Percentiles rank a stretch among this genome's conserved stretches.
These are phyloP conservation scores for Temnothorax unifasciatus DNA, from an alignment of 2,888 invertebrate genomes.

Conservation along the genomic window DNA sequence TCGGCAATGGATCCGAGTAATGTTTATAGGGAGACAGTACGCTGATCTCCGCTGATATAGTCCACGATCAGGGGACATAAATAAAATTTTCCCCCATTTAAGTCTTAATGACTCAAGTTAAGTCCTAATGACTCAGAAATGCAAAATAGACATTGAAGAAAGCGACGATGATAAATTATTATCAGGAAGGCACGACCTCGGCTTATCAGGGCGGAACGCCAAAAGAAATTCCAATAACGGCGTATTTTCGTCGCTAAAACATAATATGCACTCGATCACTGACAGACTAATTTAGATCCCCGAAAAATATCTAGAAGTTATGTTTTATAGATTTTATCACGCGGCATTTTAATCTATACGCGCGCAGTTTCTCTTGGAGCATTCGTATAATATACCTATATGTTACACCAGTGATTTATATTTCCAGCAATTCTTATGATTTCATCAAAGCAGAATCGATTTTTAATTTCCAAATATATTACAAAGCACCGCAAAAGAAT, in stretches of 20 bases:
- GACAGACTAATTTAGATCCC: not conserved
- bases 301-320: not conserved
- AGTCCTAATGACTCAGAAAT: slow-evolving; percentile 66
- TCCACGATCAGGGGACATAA: slow-evolving; percentile 37
- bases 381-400: not conserved
- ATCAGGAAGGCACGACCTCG: slow-evolving; percentile 80
- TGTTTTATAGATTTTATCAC: not conserved
- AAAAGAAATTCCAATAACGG: slow-evolving; percentile 48
- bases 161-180: slow-evolving; percentile 75
- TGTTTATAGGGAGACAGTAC: not conserved
- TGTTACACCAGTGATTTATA: not conserved
- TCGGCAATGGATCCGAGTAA: not conserved
- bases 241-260: slow-evolving; percentile 44
- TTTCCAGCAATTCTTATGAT: not conserved
- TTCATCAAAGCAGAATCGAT: not conserved
- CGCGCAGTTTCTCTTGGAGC: not conserved
- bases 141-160: slow-evolving; percentile 77
- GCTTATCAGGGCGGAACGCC: slow-evolving; percentile 60
- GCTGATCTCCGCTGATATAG: not conserved
- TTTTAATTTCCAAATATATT: not conserved
- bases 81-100: slow-evolving; percentile 62
- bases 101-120: slow-evolving; percentile 63
- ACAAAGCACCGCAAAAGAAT: not conserved
- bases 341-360: not conserved
- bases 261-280: slow-evolving; percentile 3